phyloP scores from a whole-genome alignment of 2,113 vertebrate genomes.

The Phalacrocorax carbo region DNA sequence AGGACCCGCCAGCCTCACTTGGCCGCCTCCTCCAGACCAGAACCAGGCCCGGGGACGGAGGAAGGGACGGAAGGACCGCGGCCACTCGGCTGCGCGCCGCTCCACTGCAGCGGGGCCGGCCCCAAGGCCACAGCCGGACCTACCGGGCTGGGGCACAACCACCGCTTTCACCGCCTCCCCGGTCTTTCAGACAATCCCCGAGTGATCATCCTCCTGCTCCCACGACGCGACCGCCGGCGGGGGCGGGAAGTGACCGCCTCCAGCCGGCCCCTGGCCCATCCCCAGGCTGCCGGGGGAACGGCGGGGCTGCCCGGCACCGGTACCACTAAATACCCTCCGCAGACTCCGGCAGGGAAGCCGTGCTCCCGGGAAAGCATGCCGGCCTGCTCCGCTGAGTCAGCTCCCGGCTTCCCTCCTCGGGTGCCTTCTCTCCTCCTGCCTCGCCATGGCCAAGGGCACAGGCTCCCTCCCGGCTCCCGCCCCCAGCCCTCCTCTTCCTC shows the following conservation, averaged over 20 bases:
- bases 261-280: too few species aligned
- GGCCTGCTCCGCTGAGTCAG: constrained; percentile 38
- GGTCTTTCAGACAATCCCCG: too few species aligned
- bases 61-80: too few species aligned
- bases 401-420: constrained; percentile 58
- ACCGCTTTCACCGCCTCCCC: too few species aligned
- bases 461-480: not conserved
- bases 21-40: not conserved
- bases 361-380: constrained; percentile 78
- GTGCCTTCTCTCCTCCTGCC: constrained; percentile 9
- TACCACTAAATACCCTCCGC: constrained; percentile 76
- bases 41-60: not conserved
- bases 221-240: too few species aligned
- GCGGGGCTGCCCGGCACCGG: too few species aligned
- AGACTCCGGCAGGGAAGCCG: constrained; percentile 79
- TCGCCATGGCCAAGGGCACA: constrained; percentile 35
- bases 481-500: not conserved
- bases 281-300: too few species aligned
- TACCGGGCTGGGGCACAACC: not conserved
- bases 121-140: too few species aligned
- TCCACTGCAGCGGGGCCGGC: too few species aligned
- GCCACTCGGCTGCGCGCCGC: too few species aligned
- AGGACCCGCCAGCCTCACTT: too few species aligned
- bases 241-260: too few species aligned
- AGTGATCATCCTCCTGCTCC: not conserved